phyloP scores from a whole-genome alignment of 2,888 invertebrate genomes.

The Drosophila meridionalis region DNA sequence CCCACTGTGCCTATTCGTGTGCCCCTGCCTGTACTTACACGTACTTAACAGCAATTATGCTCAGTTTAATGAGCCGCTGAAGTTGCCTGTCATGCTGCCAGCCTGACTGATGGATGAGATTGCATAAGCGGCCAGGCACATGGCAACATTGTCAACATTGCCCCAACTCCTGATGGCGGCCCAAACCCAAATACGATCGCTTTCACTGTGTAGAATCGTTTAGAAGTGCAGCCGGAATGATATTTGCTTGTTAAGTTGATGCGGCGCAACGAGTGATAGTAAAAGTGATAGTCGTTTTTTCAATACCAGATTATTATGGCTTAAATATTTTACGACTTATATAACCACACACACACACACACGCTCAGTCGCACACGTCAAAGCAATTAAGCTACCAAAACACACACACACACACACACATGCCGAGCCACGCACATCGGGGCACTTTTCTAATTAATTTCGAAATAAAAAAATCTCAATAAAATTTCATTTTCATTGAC shows the following conservation, averaged over 20 bases:
- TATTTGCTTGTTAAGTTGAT: conserved; percentile 56
- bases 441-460: conserved; percentile 79
- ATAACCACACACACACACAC: conserved; percentile 57
- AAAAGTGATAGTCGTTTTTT: conserved; percentile 78
- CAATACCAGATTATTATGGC: conserved; percentile 78
- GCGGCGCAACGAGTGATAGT: conserved; percentile 59
- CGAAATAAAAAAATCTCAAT: conserved; percentile 76
- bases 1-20: neutral
- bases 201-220: conserved; percentile 74
- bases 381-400: conserved; percentile 78
- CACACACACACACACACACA: conserved; percentile 52
- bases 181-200: conserved; percentile 25
- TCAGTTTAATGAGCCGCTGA: conserved; percentile 69
- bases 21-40: conserved; percentile 10
- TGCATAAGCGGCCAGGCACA: conserved; percentile 55
- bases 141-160: conserved; percentile 62
- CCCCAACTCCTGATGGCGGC: neutral
- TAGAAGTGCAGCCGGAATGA: conserved; percentile 65
- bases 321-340: conserved; percentile 80
- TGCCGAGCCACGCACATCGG: conserved; percentile 28
- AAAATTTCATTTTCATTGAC: conserved; percentile 81
- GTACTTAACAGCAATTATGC: conserved; percentile 70
- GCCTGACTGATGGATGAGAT: conserved; percentile 64
- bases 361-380: conserved; percentile 60
- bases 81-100: conserved; percentile 60